These are phyloP conservation scores for Eulacestoma nigropectus DNA, from an alignment of 2,113 vertebrate species.

Conservation along the genomic window DNA sequence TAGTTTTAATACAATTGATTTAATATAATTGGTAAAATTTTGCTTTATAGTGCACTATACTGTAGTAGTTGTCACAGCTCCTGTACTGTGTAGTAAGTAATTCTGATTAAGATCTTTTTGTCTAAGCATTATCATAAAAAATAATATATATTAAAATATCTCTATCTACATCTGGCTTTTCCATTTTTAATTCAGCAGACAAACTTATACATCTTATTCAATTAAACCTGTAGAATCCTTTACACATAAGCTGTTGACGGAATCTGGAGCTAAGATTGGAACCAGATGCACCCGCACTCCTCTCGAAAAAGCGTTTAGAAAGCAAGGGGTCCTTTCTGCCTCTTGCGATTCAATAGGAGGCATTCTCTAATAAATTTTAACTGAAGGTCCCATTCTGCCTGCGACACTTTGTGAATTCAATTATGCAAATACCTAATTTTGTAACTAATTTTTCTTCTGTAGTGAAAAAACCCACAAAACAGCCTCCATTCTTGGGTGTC, in stretches of 20 bases:
- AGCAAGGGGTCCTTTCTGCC: neutral
- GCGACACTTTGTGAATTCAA: neutral
- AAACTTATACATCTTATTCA: neutral
- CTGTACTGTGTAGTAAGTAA: neutral
- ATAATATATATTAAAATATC: neutral
- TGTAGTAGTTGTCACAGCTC: neutral
- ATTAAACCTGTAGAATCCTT: neutral
- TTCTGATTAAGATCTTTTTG: neutral
- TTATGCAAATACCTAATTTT: neutral
- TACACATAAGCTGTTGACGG: too few relatives aligned
- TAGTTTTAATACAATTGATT: neutral
- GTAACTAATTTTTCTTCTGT: neutral
- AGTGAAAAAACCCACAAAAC: neutral
- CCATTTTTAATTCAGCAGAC: neutral
- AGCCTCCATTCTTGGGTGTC: neutral
- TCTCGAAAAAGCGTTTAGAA: neutral
- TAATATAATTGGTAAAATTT: neutral
- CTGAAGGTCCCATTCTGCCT: neutral
- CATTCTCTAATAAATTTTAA: neutral
- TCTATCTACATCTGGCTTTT: neutral
- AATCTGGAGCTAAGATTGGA: neutral
- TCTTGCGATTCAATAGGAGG: neutral
- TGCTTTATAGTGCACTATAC: neutral
- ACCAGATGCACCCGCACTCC: neutral
- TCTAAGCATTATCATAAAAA: neutral